Percentiles rank a stretch among this genome's conserved stretches.
Conservation (phyloP, 2,797 vertebrate genomes). For the Austrolebias charrua region DNA sequence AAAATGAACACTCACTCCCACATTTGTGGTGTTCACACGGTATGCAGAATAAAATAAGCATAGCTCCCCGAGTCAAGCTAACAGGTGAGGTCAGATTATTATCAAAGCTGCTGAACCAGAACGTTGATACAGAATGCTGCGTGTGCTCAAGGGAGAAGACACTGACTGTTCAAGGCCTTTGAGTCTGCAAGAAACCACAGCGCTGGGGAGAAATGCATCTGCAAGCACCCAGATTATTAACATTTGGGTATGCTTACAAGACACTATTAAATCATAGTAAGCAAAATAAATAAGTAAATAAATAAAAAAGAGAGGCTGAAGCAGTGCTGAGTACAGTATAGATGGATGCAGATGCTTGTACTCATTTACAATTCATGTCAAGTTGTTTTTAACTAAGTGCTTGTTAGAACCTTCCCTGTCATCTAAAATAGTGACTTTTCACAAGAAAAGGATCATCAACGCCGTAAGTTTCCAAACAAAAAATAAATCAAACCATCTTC, state of each 20-base stretch:
- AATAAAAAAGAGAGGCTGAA: slow-evolving; percentile 46
- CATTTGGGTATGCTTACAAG: slow-evolving; percentile 80
- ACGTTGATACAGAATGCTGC: slow-evolving; percentile 65
- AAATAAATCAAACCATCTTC: no score
- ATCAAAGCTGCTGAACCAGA: slow-evolving; percentile 83
- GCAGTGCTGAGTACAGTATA: slow-evolving; percentile 55
- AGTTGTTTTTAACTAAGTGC: slow-evolving; percentile 30
- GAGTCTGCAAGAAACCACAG: slow-evolving; percentile 74
- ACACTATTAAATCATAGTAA: slow-evolving; percentile 80
- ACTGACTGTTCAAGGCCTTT: slow-evolving; percentile 81
- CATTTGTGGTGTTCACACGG: slow-evolving; percentile 36
- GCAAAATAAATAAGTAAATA: slow-evolving; percentile 68
- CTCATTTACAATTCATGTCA: slow-evolving; percentile 75
- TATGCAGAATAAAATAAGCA: slow-evolving; percentile 55
- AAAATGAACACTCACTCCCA: slow-evolving; percentile 41
- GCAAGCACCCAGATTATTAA: slow-evolving; percentile 80
- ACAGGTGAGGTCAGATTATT: slow-evolving; percentile 83
- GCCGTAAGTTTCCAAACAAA: no score
- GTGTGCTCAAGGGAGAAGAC: slow-evolving; percentile 72
- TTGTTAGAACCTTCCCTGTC: no score
- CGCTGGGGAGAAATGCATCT: slow-evolving; percentile 65
- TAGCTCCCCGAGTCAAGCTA: slow-evolving; percentile 65
- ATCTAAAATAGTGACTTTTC: no score
- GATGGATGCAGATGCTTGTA: slow-evolving; percentile 59
- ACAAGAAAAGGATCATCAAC: no score